Evolutionary conservation across 92 coral and sea anemone genomes (phyloP).

Genomic region (Porites evermanni): DNA sequence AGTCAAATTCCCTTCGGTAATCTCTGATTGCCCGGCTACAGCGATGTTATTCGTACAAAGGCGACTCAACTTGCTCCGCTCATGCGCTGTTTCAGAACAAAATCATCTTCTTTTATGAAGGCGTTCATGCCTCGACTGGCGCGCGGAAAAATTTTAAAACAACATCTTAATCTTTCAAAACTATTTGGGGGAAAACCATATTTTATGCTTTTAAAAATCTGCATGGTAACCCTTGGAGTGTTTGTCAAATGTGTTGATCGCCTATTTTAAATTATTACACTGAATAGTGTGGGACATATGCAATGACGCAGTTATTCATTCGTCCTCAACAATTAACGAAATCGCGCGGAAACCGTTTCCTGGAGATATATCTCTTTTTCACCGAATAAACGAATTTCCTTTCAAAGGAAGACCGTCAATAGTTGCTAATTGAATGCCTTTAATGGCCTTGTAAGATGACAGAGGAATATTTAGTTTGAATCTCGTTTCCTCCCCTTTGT

Average conservation of each 20-base stretch:
- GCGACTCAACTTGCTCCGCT: neutral
- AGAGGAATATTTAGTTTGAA: conserved; percentile 28
- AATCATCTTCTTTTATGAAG: neutral
- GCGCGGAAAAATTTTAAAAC: neutral
- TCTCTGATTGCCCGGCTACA: conserved; percentile 77
- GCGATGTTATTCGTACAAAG: conserved; percentile 26
- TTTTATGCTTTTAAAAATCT: conserved; percentile 14
- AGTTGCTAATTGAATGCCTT: conserved; percentile 39
- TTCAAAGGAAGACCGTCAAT: conserved; percentile 46
- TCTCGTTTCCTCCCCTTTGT: conserved; percentile 44
- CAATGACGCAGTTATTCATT: conserved; percentile 26
- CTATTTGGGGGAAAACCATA: neutral
- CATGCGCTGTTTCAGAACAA: neutral
- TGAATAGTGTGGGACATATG: conserved; percentile 27
- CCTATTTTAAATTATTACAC: conserved; percentile 3
- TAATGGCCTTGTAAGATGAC: conserved; percentile 46
- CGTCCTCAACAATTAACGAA: conserved; percentile 33
- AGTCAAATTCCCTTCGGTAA: conserved; percentile 66
- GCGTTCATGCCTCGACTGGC: neutral
- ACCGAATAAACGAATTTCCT: conserved; percentile 40
- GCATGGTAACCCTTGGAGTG: conserved; percentile 41
- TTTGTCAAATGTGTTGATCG: conserved; percentile 16
- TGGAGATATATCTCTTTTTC: conserved; percentile 30
- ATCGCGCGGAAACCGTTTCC: conserved; percentile 36
- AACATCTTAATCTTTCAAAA: neutral